Evolutionary conservation across 1,140 invertebrate genomes (phyloP).

Genomic region (Anagrus nilaparvatae): DNA sequence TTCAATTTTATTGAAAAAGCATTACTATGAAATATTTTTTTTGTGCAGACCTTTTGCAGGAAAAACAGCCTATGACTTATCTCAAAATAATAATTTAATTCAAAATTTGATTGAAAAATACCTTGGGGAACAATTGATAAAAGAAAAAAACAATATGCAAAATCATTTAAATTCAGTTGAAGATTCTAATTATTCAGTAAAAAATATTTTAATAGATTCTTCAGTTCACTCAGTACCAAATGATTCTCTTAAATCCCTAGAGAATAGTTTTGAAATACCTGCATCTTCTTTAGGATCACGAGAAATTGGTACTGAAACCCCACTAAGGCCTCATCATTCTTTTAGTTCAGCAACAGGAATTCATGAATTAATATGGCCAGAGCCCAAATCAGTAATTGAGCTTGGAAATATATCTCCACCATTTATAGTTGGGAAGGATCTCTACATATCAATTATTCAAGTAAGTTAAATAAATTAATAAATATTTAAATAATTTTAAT

Average conservation of each 20-base stretch:
- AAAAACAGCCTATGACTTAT: constrained; percentile 41
- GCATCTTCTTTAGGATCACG: constrained; percentile 10
- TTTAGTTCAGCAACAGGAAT: constrained; percentile 24
- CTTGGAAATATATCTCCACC: constrained; percentile 39
- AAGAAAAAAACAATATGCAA: constrained; percentile 31
- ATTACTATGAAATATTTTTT: constrained; percentile 3
- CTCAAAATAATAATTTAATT: constrained; percentile 39
- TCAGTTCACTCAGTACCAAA: constrained; percentile 33
- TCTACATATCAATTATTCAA: constrained; percentile 42
- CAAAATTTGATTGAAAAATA: constrained; percentile 35
- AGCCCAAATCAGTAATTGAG: constrained; percentile 49
- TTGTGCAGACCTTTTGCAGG: constrained; percentile 39
- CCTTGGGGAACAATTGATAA: constrained; percentile 23
- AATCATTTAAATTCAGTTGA: constrained; percentile 26
- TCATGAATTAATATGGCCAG: constrained; percentile 50
- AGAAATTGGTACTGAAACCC: constrained; percentile 30
- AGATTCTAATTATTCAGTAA: constrained; percentile 27
- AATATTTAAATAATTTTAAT: background rate
- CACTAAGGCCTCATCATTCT: constrained; percentile 16
- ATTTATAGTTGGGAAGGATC: constrained; percentile 40
- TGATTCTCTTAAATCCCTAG: constrained; percentile 35
- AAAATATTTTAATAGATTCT: constrained; percentile 30
- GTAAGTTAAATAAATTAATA: constrained; percentile 18
- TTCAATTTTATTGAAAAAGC: constrained; percentile 6
- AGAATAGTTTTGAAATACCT: constrained; percentile 31